phyloP scores from a whole-genome alignment of 2,797 vertebrate genomes.

The Enteromius afrohamiltoni region DNA sequence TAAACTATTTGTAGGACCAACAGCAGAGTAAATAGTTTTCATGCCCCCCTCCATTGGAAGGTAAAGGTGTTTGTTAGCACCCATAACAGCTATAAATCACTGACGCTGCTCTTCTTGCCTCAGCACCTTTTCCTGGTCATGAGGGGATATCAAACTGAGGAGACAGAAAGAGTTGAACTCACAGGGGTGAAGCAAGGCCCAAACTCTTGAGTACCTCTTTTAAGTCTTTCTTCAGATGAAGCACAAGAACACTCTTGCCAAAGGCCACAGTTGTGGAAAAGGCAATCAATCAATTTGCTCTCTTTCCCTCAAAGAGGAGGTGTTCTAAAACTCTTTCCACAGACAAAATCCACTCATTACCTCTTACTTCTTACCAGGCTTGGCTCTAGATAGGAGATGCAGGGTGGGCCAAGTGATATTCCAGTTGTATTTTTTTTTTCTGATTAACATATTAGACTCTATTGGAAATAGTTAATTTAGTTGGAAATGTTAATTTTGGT shows the following conservation, averaged over 20 bases:
- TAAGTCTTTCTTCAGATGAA: constrained; percentile 14
- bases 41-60: constrained; percentile 6
- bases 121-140: constrained; percentile 38
- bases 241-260: constrained; percentile 7
- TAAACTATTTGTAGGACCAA: constrained; percentile 35
- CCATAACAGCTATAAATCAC: constrained; percentile 56
- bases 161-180: constrained; percentile 22
- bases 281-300: constrained; percentile 29
- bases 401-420: no score
- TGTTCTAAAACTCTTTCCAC: constrained; percentile 14
- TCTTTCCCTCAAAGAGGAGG: constrained; percentile 25
- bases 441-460: no score
- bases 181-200: constrained; percentile 6
- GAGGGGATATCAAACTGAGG: constrained; percentile 31
- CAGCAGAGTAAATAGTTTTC: constrained; percentile 21
- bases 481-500: no score
- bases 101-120: constrained; percentile 24
- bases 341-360: constrained; percentile 43
- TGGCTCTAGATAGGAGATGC: no score
- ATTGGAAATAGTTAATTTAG: no score
- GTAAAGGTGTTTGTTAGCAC: constrained; percentile 43
- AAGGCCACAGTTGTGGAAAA: constrained; percentile 23
- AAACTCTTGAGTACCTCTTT: constrained; percentile 9
- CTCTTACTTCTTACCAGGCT: not conserved
- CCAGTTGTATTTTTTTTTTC: no score